A percentile compares a stretch with the other conserved stretches of the same genome.
These are phyloP conservation scores for Aurelia coerulea DNA, from an alignment of 30 jellyfish, hydroid and myxozoan species.

Conservation along the genomic window DNA sequence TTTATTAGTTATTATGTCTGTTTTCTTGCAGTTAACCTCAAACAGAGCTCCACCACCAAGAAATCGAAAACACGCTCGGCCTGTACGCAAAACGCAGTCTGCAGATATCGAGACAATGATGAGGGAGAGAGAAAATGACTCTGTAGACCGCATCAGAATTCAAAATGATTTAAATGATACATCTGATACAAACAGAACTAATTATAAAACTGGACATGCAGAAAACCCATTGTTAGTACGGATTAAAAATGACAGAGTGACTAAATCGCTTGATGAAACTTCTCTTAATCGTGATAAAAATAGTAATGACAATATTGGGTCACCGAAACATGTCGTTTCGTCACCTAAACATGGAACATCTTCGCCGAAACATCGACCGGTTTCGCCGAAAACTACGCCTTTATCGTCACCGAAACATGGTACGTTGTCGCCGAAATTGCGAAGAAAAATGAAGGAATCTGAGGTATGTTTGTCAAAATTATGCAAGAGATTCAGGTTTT, in stretches of 20 bases:
- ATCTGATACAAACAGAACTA: neutral
- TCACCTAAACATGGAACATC: constrained; percentile 1
- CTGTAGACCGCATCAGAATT: neutral
- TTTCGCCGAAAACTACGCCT: too few relatives aligned
- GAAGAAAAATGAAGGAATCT: too few relatives aligned
- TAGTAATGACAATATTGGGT: neutral
- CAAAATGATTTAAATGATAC: neutral
- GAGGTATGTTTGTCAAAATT: too few relatives aligned
- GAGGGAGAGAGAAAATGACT: neutral
- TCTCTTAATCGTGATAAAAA: neutral
- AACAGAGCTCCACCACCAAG: constrained; percentile 74
- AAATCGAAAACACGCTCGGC: constrained; percentile 2
- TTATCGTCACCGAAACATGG: too few relatives aligned
- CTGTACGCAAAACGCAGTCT: constrained; percentile 27
- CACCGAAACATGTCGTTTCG: neutral
- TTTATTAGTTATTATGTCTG: too few relatives aligned
- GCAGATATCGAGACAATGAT: constrained; percentile 39
- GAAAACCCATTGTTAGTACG: constrained; percentile 60
- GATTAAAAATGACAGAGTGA: constrained; percentile 42
- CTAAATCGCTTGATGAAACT: constrained; percentile 22
- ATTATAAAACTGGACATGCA: constrained; percentile 10
- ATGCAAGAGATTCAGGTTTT: too few relatives aligned
- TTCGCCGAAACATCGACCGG: too few relatives aligned
- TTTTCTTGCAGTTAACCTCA: constrained; percentile 51
- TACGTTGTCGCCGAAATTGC: too few relatives aligned